Conservation (phyloP, 1,140 invertebrate species). For the Trichogramma pretiosum region DNA sequence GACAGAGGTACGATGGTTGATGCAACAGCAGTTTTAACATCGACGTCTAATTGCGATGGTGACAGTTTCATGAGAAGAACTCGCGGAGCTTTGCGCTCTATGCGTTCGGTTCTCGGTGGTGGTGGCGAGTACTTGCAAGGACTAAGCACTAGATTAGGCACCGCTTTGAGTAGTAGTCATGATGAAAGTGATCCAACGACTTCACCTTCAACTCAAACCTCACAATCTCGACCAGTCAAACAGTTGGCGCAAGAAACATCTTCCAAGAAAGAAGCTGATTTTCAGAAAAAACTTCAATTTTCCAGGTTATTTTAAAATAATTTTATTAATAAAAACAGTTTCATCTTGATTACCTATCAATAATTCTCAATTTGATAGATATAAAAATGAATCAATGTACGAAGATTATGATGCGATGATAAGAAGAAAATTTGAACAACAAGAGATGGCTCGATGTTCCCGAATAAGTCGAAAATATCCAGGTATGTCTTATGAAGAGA, state of each 20-base stretch:
- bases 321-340: constrained; percentile 10
- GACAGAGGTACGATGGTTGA: constrained; percentile 38
- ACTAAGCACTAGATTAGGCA: constrained; percentile 39
- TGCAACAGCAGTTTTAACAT: constrained; percentile 34
- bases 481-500: constrained; percentile 43
- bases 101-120: constrained; percentile 38
- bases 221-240: constrained; percentile 16
- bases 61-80: constrained; percentile 40
- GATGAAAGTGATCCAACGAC: constrained; percentile 40
- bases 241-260: constrained; percentile 14
- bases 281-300: constrained; percentile 30
- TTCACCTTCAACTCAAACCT: constrained; percentile 25
- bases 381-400: constrained; percentile 34
- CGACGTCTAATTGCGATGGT: constrained; percentile 27
- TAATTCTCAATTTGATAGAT: constrained; percentile 17
- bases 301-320: constrained; percentile 26
- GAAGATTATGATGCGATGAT: constrained; percentile 45
- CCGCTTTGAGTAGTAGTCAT: constrained; percentile 39
- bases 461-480: constrained; percentile 33
- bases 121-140: constrained; percentile 42
- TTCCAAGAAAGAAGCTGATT: constrained; percentile 17
- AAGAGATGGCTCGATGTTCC: constrained; percentile 20
- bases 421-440: constrained; percentile 40
- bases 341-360: constrained; percentile 1
- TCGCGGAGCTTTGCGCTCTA: constrained; percentile 38